phyloP scores from a whole-genome alignment of 1,140 invertebrate species.

The Nixonia krombeini region DNA sequence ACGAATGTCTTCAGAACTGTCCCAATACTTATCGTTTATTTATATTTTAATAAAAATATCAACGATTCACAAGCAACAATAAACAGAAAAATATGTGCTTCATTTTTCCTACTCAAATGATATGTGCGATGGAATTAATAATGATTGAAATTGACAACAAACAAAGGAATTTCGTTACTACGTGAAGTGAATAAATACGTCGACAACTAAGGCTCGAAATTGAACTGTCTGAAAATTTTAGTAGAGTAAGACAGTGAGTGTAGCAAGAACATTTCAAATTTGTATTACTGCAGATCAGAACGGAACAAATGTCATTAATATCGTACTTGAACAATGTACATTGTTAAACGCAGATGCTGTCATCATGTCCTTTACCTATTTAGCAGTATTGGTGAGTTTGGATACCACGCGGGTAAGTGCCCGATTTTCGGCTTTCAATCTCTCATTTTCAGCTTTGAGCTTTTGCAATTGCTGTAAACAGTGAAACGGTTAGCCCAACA shows the following conservation, averaged over 20 bases:
- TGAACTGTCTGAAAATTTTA: slow-evolving; percentile 43
- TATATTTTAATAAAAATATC: slow-evolving; percentile 35
- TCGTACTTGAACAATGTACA: slow-evolving; percentile 63
- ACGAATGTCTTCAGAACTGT: too few species aligned
- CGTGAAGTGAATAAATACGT: background rate
- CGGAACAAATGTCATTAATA: slow-evolving; percentile 57
- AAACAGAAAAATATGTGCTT: too few species aligned
- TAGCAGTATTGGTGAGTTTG: slow-evolving; percentile 93
- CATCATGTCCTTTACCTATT: slow-evolving; percentile 79
- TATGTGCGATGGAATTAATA: too few species aligned
- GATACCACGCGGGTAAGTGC: slow-evolving; percentile 94
- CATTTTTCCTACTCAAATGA: too few species aligned
- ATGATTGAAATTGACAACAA: too few species aligned
- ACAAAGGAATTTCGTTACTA: background rate
- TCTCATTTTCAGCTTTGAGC: slow-evolving; percentile 96
- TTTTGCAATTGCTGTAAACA: slow-evolving; percentile 97
- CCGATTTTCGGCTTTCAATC: slow-evolving; percentile 95
- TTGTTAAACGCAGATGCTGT: slow-evolving; percentile 70
- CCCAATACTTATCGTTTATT: too few species aligned
- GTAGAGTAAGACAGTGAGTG: slow-evolving; percentile 49
- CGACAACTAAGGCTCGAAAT: slow-evolving; percentile 21
- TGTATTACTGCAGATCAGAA: slow-evolving; percentile 47
- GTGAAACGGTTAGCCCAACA: slow-evolving; percentile 71
- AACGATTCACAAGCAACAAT: too few species aligned
- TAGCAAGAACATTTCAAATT: slow-evolving; percentile 47